These are phyloP conservation scores for Anneissia japonica DNA, from an alignment of 35 echinoderm and acorn worm species.

Conservation along the genomic window DNA sequence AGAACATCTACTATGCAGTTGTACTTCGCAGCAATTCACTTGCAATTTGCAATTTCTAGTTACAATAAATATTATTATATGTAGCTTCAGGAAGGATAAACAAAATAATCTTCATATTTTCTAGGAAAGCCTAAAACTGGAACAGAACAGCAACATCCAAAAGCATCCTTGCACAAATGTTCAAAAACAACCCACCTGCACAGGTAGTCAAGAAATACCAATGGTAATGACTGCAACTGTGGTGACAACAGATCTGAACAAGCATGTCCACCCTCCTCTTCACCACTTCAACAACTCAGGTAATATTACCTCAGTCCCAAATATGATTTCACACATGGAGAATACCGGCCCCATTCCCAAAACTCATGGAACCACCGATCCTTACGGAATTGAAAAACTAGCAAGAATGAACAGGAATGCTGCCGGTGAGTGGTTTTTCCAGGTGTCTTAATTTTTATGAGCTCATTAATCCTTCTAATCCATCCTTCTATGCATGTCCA, in stretches of 20 bases:
- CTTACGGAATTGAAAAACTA: slow-evolving; percentile 79
- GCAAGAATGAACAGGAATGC: slow-evolving; percentile 87
- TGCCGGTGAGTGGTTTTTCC: slow-evolving; percentile 44
- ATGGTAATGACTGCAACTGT: slow-evolving; percentile 12
- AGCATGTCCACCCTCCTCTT: slow-evolving; percentile 26
- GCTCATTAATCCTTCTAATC: not conserved
- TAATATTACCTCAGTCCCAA: not conserved
- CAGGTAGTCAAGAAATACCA: not conserved
- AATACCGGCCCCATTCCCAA: slow-evolving; percentile 39
- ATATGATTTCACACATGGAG: slow-evolving; percentile 1
- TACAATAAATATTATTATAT: too few species aligned
- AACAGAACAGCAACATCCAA: not conserved
- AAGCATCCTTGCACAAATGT: not conserved
- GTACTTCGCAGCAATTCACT: too few species aligned
- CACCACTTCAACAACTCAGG: slow-evolving; percentile 13
- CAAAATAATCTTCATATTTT: too few species aligned
- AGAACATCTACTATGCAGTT: too few species aligned
- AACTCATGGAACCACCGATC: slow-evolving; percentile 49
- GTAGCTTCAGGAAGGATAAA: too few species aligned
- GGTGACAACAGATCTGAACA: slow-evolving; percentile 4
- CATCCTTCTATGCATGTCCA: not conserved
- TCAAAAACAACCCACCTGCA: not conserved
- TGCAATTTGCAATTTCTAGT: too few species aligned
- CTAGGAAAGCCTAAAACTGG: not conserved
- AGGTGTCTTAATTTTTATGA: not conserved